Percentiles rank a stretch among this genome's conserved stretches.
Conservation (phyloP, 2,888 invertebrate species). For the Hydrotaea diabolus region DNA sequence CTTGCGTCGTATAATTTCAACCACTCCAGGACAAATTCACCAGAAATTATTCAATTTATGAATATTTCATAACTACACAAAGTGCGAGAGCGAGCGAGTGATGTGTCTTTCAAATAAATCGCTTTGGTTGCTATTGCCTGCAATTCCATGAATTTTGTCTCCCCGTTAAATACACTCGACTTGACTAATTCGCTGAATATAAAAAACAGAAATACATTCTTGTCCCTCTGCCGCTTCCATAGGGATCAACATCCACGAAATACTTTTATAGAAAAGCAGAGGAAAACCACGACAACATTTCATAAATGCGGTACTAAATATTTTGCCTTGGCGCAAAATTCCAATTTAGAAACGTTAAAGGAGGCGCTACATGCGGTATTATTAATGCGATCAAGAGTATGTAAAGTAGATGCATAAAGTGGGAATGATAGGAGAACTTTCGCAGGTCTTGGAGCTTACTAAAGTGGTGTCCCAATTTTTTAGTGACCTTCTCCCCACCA, state of each 20-base stretch:
- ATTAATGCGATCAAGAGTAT: no score
- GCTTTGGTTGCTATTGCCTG: conserved; percentile 9
- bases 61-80: not conserved
- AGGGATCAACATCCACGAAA: not conserved
- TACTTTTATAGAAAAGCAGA: not conserved
- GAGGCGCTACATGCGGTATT: not conserved
- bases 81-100: not conserved
- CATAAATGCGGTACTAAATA: conserved; percentile 61
- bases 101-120: conserved; percentile 46
- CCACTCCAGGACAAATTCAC: not conserved
- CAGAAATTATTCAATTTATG: not conserved
- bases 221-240: not conserved
- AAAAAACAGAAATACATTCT: not conserved
- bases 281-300: conserved; percentile 30
- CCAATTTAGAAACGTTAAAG: not conserved
- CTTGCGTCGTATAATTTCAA: not conserved
- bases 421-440: no score
- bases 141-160: conserved; percentile 42
- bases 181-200: conserved; percentile 1
- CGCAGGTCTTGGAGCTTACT: no score
- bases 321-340: not conserved
- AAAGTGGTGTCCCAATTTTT: no score
- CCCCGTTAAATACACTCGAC: conserved; percentile 19
- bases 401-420: no score
- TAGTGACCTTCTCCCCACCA: no score